Evolutionary conservation across 2,888 invertebrate genomes (phyloP).

Genomic region (Tipula unca): DNA sequence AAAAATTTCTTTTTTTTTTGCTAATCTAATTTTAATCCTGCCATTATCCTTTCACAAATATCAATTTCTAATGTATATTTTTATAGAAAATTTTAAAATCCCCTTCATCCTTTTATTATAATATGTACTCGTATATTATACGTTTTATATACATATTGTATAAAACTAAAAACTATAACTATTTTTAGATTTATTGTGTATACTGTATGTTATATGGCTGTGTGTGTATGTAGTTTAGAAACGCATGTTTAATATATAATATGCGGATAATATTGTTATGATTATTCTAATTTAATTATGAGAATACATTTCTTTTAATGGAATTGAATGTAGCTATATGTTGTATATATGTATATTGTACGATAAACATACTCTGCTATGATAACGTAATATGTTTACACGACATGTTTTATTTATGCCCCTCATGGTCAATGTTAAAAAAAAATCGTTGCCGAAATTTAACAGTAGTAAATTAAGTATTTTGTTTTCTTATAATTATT

Average conservation of each 20-base stretch:
- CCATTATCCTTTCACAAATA: background rate
- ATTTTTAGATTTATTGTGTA: background rate
- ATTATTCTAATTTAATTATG: slow-evolving; percentile 8
- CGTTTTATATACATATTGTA: background rate
- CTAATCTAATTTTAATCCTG: slow-evolving; percentile 3
- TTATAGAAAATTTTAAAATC: background rate
- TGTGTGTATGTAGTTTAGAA: background rate
- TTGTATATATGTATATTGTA: background rate
- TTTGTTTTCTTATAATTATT: background rate
- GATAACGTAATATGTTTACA: background rate
- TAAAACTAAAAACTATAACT: background rate
- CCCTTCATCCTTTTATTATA: background rate
- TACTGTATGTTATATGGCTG: background rate
- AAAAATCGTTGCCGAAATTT: background rate
- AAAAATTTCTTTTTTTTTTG: background rate
- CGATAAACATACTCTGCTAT: background rate
- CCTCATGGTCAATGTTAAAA: background rate
- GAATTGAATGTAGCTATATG: background rate
- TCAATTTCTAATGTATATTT: background rate
- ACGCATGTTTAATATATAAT: background rate
- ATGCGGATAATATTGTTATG: background rate
- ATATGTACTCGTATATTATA: background rate
- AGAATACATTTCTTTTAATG: background rate
- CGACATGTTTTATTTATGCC: background rate
- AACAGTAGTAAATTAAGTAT: background rate